These are phyloP conservation scores for Phataginus tetradactyla DNA, from an alignment of 2,797 vertebrate species.

Conservation along the genomic window DNA sequence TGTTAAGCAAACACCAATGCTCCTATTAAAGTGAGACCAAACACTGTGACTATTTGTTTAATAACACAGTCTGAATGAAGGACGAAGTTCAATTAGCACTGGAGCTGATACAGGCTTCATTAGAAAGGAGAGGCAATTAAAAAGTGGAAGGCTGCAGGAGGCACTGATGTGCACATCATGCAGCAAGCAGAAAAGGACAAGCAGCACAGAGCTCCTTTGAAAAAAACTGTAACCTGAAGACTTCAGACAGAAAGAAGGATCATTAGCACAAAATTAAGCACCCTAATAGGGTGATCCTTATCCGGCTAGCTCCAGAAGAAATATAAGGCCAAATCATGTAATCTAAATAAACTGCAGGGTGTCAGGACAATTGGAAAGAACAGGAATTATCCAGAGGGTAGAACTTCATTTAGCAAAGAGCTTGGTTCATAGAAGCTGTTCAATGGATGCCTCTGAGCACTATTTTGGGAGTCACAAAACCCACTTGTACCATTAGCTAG, in stretches of 20 bases:
- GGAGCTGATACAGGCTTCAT: conserved; percentile 67
- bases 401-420: conserved; percentile 33
- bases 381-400: conserved; percentile 4
- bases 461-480: not conserved
- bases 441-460: not conserved
- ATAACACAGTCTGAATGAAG: conserved; percentile 80
- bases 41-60: conserved; percentile 82
- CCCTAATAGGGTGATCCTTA: conserved; percentile 65
- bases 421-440: not conserved
- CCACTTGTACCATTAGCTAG: not conserved
- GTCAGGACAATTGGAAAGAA: conserved; percentile 59
- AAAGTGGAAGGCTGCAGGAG: conserved; percentile 57
- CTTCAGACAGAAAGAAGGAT: conserved; percentile 75
- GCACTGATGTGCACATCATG: not conserved
- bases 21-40: conserved; percentile 79
- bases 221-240: conserved; percentile 66
- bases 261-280: conserved; percentile 77
- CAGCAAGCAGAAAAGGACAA: conserved; percentile 62
- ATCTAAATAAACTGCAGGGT: conserved; percentile 70
- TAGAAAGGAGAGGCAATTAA: conserved; percentile 70
- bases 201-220: conserved; percentile 12
- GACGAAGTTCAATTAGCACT: conserved; percentile 77
- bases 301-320: conserved; percentile 43
- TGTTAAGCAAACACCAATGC: conserved; percentile 82
- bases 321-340: conserved; percentile 60